These are phyloP conservation scores for Sebastes minor DNA, from an alignment of 2,797 vertebrate genomes.

Conservation along the genomic window DNA sequence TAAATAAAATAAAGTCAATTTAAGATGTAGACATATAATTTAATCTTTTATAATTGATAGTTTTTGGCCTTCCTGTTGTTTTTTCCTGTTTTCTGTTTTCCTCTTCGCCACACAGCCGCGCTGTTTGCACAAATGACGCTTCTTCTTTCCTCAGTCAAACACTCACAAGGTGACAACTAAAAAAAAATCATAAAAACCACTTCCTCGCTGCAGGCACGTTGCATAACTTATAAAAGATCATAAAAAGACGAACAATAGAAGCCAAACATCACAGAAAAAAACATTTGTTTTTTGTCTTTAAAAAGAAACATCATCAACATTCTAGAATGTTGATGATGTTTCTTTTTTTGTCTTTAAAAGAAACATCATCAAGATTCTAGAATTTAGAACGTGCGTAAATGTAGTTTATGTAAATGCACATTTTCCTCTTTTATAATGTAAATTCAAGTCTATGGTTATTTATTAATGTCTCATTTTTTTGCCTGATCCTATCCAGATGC, in stretches of 20 bases:
- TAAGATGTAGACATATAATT: background rate
- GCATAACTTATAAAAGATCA: background rate
- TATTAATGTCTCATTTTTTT: conserved; percentile 33
- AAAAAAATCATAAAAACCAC: background rate
- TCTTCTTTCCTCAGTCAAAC: background rate
- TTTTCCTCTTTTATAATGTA: background rate
- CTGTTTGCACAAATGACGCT: conserved; percentile 64
- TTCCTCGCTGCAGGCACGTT: background rate
- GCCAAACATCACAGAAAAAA: too few relatives aligned
- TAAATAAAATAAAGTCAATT: too few relatives aligned
- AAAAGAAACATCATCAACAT: too few relatives aligned
- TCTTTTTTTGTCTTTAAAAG: background rate
- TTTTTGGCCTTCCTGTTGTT: background rate
- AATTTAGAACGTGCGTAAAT: background rate
- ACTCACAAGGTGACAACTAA: conserved; percentile 18
- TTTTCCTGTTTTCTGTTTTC: background rate
- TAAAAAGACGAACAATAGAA: background rate
- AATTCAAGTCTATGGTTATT: conserved; percentile 13
- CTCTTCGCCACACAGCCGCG: conserved; percentile 69
- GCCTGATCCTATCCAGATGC: conserved; percentile 59
- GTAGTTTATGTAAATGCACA: background rate
- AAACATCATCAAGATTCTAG: too few relatives aligned
- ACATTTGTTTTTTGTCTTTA: too few relatives aligned
- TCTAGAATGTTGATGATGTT: too few relatives aligned
- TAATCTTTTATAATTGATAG: background rate